Percentiles rank a stretch among this genome's conserved stretches.
phyloP scores from a whole-genome alignment of 2,113 vertebrate species.

The Indicator maculatus region DNA sequence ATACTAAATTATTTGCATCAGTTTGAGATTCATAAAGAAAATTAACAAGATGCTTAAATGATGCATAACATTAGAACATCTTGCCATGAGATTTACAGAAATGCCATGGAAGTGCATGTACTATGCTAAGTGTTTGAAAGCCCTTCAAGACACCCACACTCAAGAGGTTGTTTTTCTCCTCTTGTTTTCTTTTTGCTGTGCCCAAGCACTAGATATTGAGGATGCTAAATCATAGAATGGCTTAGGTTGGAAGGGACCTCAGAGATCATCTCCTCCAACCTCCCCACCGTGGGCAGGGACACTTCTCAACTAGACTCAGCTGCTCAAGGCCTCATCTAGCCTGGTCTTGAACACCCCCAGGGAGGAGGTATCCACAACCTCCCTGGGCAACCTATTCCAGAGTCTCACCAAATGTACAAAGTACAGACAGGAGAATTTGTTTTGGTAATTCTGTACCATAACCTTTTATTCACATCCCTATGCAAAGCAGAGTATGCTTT shows the following conservation, averaged over 20 bases:
- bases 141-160: constrained; percentile 38
- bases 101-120: background rate
- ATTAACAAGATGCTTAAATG: background rate
- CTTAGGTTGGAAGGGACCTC: no score
- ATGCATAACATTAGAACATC: background rate
- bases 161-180: background rate
- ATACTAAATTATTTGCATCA: background rate
- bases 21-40: background rate
- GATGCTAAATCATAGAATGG: background rate
- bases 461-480: background rate
- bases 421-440: background rate
- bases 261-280: no score
- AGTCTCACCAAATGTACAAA: background rate
- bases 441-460: background rate
- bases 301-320: no score
- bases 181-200: background rate
- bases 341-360: no score
- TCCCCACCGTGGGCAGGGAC: no score
- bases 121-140: background rate
- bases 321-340: no score
- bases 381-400: no score
- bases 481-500: background rate
- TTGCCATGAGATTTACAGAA: background rate
- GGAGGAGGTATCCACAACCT: no score
- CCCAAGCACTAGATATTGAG: background rate